Percentiles rank a stretch among this genome's conserved stretches.
phyloP scores from a whole-genome alignment of 2,888 invertebrate species.

The Napeogenes sylphis region DNA sequence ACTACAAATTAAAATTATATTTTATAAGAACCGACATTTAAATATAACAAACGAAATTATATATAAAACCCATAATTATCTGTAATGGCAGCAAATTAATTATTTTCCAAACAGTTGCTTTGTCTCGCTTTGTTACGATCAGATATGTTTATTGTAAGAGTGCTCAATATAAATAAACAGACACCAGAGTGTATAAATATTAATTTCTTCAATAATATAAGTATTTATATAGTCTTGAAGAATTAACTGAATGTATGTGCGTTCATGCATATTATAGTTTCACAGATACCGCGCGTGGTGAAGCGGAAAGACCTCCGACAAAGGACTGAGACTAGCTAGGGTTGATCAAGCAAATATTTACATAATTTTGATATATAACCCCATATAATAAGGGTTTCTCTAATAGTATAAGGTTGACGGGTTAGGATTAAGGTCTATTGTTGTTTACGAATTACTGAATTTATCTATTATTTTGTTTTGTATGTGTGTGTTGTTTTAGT shows the following conservation, averaged over 20 bases:
- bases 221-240: slow-evolving; percentile 7
- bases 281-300: slow-evolving; percentile 65
- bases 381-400: slow-evolving; percentile 6
- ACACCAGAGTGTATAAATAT: neutral
- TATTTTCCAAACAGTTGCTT: too few relatives aligned
- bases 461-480: neutral
- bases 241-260: slow-evolving; percentile 13
- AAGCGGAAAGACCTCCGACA: slow-evolving; percentile 71
- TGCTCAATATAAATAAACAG: too few relatives aligned
- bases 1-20: too few relatives aligned
- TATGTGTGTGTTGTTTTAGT: neutral
- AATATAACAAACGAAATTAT: too few relatives aligned
- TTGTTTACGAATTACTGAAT: slow-evolving; percentile 6
- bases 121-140: too few relatives aligned
- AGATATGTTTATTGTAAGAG: too few relatives aligned
- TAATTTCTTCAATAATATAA: neutral
- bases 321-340: slow-evolving; percentile 63
- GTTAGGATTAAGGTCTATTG: slow-evolving; percentile 1
- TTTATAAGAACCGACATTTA: too few relatives aligned
- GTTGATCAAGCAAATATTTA: slow-evolving; percentile 38
- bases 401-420: slow-evolving; percentile 12
- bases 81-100: too few relatives aligned
- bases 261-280: slow-evolving; percentile 33
- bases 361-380: slow-evolving; percentile 31
- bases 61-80: too few relatives aligned